Evolutionary conservation across 53 echinoderm and acorn worm genomes (phyloP).

Genomic region (Echinarachnius parma): DNA sequence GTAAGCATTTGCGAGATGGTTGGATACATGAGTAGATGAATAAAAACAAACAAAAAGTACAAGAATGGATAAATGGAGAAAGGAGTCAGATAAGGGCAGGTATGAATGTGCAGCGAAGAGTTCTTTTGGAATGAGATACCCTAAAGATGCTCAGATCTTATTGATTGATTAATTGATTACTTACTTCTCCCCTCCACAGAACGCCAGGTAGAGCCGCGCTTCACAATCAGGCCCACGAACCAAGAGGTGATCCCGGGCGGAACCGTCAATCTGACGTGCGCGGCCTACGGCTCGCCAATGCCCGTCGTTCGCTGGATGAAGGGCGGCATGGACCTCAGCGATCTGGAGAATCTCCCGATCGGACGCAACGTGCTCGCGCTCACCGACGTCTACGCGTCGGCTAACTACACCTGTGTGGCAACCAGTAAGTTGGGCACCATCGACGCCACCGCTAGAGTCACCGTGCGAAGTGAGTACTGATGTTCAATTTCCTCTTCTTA

Average conservation of each 20-base stretch:
- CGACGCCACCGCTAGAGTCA: slow-evolving; percentile 48
- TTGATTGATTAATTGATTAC: too few relatives aligned
- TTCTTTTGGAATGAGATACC: too few relatives aligned
- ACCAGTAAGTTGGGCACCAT: slow-evolving; percentile 49
- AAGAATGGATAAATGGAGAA: too few relatives aligned
- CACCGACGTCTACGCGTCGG: slow-evolving; percentile 49
- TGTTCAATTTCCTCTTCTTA: too few relatives aligned
- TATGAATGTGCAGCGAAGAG: too few relatives aligned
- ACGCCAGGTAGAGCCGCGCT: slow-evolving; percentile 56
- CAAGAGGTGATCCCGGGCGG: slow-evolving; percentile 66
- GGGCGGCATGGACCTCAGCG: slow-evolving; percentile 47
- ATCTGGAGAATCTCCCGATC: slow-evolving; percentile 43
- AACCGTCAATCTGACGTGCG: slow-evolving; percentile 57
- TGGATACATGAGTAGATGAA: not conserved
- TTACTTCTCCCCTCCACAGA: slow-evolving; percentile 41
- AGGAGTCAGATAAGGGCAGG: too few relatives aligned
- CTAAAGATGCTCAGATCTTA: too few relatives aligned
- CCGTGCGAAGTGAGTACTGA: slow-evolving; percentile 60
- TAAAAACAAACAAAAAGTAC: not conserved
- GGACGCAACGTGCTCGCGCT: slow-evolving; percentile 59
- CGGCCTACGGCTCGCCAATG: slow-evolving; percentile 69
- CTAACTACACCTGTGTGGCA: slow-evolving; percentile 66
- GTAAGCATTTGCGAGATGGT: too few relatives aligned
- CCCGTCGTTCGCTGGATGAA: slow-evolving; percentile 62
- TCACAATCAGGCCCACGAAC: slow-evolving; percentile 52